These are phyloP conservation scores for Blera fallax DNA, from an alignment of 2,888 invertebrate genomes.

Conservation along the genomic window DNA sequence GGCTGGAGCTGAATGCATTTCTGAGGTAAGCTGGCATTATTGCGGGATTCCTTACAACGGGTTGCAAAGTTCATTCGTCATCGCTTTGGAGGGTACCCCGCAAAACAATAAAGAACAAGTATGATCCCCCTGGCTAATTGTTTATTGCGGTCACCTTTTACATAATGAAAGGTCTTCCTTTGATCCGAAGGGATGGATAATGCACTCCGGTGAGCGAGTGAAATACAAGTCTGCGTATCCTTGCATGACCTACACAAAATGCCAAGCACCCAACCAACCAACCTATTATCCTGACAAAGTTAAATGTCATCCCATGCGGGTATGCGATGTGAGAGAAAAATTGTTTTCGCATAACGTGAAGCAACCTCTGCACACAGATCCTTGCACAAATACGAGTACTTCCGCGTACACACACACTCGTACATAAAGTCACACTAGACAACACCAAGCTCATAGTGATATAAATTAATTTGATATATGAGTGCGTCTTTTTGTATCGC, in stretches of 20 bases:
- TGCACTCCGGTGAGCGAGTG: not conserved
- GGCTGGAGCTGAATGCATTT: too few species aligned
- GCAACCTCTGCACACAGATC: not conserved
- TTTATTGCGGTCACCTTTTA: slow-evolving; percentile 22
- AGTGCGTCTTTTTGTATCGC: slow-evolving; percentile 3
- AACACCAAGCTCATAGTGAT: slow-evolving; percentile 21
- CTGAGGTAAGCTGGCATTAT: too few species aligned
- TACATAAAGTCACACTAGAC: slow-evolving; percentile 14
- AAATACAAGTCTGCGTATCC: not conserved
- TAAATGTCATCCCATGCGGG: not conserved
- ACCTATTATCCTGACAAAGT: not conserved
- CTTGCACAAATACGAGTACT: not conserved
- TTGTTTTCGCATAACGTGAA: not conserved
- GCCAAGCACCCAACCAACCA: not conserved
- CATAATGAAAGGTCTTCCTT: not conserved
- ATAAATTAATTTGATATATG: slow-evolving; percentile 41
- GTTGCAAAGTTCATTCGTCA: too few species aligned
- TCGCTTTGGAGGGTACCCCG: too few species aligned
- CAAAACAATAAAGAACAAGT: too few species aligned
- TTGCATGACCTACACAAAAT: not conserved
- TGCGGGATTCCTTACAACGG: too few species aligned
- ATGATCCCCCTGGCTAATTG: too few species aligned
- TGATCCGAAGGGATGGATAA: not conserved
- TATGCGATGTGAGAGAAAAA: not conserved
- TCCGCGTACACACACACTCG: not conserved